Percentiles rank a stretch among this genome's conserved stretches.
Conservation (phyloP, 2,113 vertebrate species). For the Pseudopodoces humilis region DNA sequence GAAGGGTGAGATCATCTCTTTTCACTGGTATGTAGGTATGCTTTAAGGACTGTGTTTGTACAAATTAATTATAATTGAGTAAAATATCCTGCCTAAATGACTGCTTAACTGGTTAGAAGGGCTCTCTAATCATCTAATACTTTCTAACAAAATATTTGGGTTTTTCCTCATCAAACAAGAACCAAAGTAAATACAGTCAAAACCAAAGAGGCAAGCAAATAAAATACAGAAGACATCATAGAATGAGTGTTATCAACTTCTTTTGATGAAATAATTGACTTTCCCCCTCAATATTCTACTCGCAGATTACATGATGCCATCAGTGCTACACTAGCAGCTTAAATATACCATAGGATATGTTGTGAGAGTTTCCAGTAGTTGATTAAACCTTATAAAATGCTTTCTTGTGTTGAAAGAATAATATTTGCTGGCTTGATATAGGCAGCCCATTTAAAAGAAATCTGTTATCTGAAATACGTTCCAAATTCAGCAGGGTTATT, state of each 20-base stretch:
- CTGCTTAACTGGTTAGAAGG: background rate
- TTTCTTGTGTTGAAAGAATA: background rate
- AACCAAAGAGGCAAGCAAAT: background rate
- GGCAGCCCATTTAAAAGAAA: background rate
- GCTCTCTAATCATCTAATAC: background rate
- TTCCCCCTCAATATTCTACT: background rate
- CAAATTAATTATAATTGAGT: slow-evolving; percentile 1
- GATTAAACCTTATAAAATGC: background rate
- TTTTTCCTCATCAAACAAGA: background rate
- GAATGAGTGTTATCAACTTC: background rate
- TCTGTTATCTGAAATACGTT: background rate
- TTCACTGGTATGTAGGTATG: background rate
- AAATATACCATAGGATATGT: background rate
- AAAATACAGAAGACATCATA: background rate
- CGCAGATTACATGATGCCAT: background rate
- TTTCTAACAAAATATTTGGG: background rate
- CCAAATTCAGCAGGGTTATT: background rate
- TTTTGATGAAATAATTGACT: background rate
- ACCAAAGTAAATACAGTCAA: background rate
- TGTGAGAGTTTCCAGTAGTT: background rate
- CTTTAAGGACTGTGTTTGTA: background rate
- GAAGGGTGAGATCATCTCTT: background rate
- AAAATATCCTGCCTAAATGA: background rate
- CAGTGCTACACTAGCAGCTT: background rate
- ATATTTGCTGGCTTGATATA: background rate